Evolutionary conservation across 2,797 vertebrate genomes (phyloP).

Genomic region (Hapalemur alaotrensis): DNA sequence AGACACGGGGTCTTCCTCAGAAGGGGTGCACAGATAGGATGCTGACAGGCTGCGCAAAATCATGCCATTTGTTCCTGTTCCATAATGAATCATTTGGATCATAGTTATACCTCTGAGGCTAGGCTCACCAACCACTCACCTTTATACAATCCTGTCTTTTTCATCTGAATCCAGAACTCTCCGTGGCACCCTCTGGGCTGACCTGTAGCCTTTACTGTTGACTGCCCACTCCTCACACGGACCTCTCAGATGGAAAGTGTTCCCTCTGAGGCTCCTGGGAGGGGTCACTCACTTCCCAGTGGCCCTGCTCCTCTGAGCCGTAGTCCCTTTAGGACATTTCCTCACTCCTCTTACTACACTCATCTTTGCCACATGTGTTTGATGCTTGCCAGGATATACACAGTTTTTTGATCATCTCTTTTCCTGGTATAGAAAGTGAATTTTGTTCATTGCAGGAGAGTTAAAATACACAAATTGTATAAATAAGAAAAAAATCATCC

Average conservation of each 20-base stretch:
- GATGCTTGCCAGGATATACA: neutral
- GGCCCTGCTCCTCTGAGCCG: neutral
- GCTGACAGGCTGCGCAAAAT: neutral
- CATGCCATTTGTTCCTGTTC: neutral
- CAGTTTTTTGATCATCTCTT: neutral
- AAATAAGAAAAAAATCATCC: neutral
- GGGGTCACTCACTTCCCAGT: neutral
- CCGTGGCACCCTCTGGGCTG: neutral
- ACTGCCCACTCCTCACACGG: neutral
- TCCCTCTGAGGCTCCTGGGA: neutral
- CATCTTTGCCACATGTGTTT: neutral
- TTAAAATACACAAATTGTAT: neutral
- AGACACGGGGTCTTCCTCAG: neutral
- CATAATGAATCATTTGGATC: neutral
- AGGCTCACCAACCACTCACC: neutral
- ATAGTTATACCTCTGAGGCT: accelerated
- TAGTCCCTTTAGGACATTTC: neutral
- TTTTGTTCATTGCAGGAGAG: neutral
- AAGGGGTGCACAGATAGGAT: neutral
- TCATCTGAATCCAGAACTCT: neutral
- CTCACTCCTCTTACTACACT: neutral
- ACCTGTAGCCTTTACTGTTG: neutral
- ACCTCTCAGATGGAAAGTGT: neutral
- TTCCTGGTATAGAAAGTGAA: neutral
- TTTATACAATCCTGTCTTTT: neutral